Base-by-base conservation (phyloP, 2,113 vertebrate genomes). In the Haemorhous mexicanus region DNA sequence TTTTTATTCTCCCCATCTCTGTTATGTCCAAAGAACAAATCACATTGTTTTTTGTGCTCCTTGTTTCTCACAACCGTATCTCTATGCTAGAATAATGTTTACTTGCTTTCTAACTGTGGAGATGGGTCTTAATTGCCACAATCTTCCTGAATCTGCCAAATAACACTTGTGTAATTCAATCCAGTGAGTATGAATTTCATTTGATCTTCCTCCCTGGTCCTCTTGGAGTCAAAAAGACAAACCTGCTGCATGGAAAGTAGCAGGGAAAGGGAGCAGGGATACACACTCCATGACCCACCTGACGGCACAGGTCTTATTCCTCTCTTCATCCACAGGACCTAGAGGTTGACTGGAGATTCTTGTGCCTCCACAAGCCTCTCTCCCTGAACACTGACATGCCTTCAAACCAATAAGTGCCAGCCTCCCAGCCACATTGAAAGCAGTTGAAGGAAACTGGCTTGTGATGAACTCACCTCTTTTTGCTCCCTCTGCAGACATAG, bases 401-500 rank as follows among this genome's bases (percentile, higher is more conserved):
- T 75, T 50, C 23, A 33, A 74, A 72, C 10, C 62, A 62, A 12
- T 26, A 68, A 6, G 32, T 62, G n/a, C 41, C 11, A 41, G 0
- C 6, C 13, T 61, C 39, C 18, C 73, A 84, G 63, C 14, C 47
- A 37, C 16, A 7, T 89, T n/a, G n/a, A n/a, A n/a, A 41, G 50
- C 89, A 84, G 30, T 0, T 44, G 52, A 58, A 47, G 26, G 37
- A 27, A 56, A 44, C 4, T 20, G 37, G 14, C 21, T 63, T 67
- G 16, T 7, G 22, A 46, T 2, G 6, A 46, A 47, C 94, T 95
- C 92, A 99, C 99, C 98, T 99, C 99, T 96, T 98, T 99, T 96
- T 99, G 98, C 39, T 99, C 99, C 94, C 99, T 98, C 80, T 99
- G 99, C 37, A 99, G 98, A 78, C 98, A 99, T 9, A 99, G 97